Conservation (phyloP, 2,888 invertebrate species). For the Phaedon cochleariae region DNA sequence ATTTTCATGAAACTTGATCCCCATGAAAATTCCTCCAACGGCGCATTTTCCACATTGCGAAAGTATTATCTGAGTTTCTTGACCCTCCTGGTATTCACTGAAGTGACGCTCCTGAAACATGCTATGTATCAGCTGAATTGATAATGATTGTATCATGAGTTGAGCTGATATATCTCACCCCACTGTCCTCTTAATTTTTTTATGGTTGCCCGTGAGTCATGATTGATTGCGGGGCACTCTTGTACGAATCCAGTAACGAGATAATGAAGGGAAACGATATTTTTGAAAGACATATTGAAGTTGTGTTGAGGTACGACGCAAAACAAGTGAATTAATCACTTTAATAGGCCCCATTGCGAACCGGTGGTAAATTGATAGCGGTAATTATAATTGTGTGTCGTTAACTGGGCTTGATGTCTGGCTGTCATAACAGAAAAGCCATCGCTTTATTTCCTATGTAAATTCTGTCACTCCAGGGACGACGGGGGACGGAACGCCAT, state of each 20-base stretch:
- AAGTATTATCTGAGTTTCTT: too few species aligned
- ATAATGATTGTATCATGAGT: too few species aligned
- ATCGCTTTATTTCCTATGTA: slow-evolving; percentile 49
- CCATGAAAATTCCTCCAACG: too few species aligned
- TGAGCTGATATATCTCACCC: too few species aligned
- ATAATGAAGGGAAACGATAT: slow-evolving; percentile 54
- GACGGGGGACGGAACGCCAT: slow-evolving; percentile 23
- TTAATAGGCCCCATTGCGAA: slow-evolving; percentile 58
- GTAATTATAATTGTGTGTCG: slow-evolving; percentile 59
- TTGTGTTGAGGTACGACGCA: slow-evolving; percentile 52
- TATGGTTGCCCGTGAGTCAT: slow-evolving; percentile 27
- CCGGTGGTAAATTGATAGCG: slow-evolving; percentile 56
- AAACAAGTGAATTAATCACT: slow-evolving; percentile 59
- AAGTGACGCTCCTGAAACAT: too few species aligned
- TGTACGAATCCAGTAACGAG: slow-evolving; percentile 47
- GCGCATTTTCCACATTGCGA: too few species aligned
- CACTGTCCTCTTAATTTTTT: slow-evolving; percentile 14
- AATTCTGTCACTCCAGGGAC: slow-evolving; percentile 42
- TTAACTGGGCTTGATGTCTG: slow-evolving; percentile 56
- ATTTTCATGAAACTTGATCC: too few species aligned
- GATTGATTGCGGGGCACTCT: slow-evolving; percentile 47
- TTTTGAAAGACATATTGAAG: slow-evolving; percentile 56
- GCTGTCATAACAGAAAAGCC: slow-evolving; percentile 52
- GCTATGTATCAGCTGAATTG: too few species aligned
- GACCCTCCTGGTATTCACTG: too few species aligned